Evolutionary conservation across 2,113 vertebrate species (phyloP), one percentile per base, ranked within the genome.

Genomic region (Colinus virginianus): DNA sequence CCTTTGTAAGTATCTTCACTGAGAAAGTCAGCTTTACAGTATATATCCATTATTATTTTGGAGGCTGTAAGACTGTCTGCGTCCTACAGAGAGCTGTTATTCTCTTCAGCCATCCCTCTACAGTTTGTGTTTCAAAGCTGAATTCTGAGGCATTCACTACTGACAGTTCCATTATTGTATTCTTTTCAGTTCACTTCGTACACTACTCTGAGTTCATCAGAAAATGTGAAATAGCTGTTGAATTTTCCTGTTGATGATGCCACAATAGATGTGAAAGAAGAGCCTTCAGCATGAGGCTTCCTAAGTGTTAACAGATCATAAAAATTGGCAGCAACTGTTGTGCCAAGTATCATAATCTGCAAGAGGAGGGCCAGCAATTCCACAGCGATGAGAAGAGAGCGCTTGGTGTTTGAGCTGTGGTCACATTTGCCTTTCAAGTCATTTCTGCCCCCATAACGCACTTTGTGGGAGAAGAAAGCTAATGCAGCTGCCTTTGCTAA

Each of bases 401-500:
- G 3, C 96, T 97, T 91, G 87, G 91, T 91, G 96, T 95, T 96
- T 97, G 97, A 97, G 97, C 95, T 95, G 92, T 90, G 94, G 94
- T 92, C 94, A 82, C 93, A 88, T 93, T 97, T 97, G 97, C 96
- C 97, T 98, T 98, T 98, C 97, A 98, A 98, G 97, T 97, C 87
- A 72, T 94, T 97, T 95, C 43, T 96, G 92, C 90, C 84, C 96
- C 95, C 84, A 30, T n/a, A 79, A 92, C 87, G 85, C 96, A 93
- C 90, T 96, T 93, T 96, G 90, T 94, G 96, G 81, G 80, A 97
- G 96, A 96, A 96, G 95, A 97, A 96, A 98, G 95, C 94, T 90
- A 94, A 96, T 74, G 97, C 98, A 98, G 98, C 98, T 98, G 98
- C 97, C 91, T 96, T 97, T 75, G 68, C 96, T 97, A 97, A 98